Base-by-base conservation (phyloP, 2,113 vertebrate genomes). In the Rynchops niger region DNA sequence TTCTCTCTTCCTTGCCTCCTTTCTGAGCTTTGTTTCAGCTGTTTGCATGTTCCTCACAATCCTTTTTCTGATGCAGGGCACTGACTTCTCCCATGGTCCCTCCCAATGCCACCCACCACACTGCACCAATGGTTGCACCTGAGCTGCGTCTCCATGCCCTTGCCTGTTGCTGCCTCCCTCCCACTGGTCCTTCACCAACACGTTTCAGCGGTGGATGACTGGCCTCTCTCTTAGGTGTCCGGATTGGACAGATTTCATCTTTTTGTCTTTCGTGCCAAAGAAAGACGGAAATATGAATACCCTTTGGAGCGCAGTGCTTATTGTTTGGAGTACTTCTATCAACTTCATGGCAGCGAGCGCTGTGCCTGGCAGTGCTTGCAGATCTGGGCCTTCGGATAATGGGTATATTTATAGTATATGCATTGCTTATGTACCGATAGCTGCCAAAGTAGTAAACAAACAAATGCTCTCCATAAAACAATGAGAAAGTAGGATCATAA, bases 371-470 rank as follows among this genome's bases (percentile, higher is more conserved):
- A 94, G 45, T 11, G 72, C 82, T 94, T 2, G 0, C 89, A 9
- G 53, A 94, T 61, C 87, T 71, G 85, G 82, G 82, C 89, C 71
- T 63, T 73, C 0, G 32, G 84, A 93, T 96, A 96, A 95, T 83
- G 91, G 59, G 43, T 88, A 80, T 97, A 97, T 95, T 96, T 96
- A 96, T 94, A 70, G 95, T 59, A 93, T 67, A 55, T 87, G 91
- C 81, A 93, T 91, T 90, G 91, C 91, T 86, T 92, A 83, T 71
- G 84, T 87, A 96, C 74, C 4, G 0, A 95, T 70, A 81, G 96
- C 87, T 95, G 91, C 96, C 97, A 94, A 95, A 96, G 95, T 78
- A 96, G 89, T 97, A 97, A 97, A 96, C 94, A 96, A 97, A 95
- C 95, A 96, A 97, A 95, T 95, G 93, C 42, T 96, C 89, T 95